A percentile compares a stretch with the other conserved stretches of the same genome.
Conservation (phyloP, 2,113 vertebrate genomes). For the Excalfactoria chinensis region DNA sequence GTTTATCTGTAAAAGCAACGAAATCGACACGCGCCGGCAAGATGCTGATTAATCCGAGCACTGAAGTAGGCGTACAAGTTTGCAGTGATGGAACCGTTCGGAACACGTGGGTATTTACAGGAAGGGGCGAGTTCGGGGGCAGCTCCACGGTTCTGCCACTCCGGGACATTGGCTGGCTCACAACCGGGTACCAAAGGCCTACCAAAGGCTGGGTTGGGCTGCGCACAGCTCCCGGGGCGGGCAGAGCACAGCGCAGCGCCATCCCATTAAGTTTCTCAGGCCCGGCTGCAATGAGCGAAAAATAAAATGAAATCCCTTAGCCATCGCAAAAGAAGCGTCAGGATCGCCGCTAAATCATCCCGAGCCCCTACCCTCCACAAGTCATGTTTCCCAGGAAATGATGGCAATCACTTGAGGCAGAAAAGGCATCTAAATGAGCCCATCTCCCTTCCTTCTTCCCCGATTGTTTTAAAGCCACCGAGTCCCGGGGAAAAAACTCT, state of each 20-base stretch:
- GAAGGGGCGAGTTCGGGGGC: background rate
- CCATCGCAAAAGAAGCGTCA: background rate
- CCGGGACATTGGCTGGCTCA: rapidly evolving
- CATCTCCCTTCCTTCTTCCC: conserved; percentile 26
- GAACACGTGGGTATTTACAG: background rate
- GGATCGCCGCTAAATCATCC: background rate
- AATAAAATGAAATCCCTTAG: background rate
- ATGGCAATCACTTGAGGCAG: conserved; percentile 57
- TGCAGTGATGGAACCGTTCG: background rate
- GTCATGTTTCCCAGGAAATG: conserved; percentile 74
- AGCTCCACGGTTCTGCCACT: background rate
- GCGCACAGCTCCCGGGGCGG: background rate
- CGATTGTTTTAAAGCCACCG: conserved; percentile 54
- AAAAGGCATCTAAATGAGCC: conserved; percentile 55
- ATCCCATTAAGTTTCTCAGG: background rate
- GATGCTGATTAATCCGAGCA: background rate
- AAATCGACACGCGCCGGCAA: background rate
- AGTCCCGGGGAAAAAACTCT: conserved; percentile 42
- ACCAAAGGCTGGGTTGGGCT: background rate
- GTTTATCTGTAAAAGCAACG: conserved; percentile 71
- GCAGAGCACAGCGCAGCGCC: background rate
- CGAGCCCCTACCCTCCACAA: background rate
- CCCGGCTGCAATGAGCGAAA: background rate
- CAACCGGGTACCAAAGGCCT: background rate
- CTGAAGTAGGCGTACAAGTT: background rate